Conservation (phyloP, 2,888 invertebrate species). For the Reticulitermes lucifugus region DNA sequence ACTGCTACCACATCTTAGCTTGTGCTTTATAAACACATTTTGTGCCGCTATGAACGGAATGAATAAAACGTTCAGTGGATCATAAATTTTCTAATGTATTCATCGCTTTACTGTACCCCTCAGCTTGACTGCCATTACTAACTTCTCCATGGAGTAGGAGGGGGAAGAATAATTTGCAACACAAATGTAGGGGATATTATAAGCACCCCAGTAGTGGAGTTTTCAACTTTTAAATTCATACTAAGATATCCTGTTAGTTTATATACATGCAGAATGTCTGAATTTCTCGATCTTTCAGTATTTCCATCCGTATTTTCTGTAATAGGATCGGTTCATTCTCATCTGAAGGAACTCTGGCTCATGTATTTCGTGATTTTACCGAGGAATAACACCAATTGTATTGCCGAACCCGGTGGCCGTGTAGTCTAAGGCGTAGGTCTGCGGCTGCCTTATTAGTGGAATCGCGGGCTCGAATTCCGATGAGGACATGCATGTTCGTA, state of each 20-base stretch:
- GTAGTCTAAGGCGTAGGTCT: too few relatives aligned
- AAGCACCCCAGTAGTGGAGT: not conserved
- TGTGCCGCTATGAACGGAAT: constrained; percentile 39
- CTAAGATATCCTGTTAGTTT: not conserved
- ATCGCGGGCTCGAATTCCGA: too few relatives aligned
- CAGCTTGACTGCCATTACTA: not conserved
- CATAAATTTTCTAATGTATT: constrained; percentile 47
- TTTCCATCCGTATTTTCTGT: too few relatives aligned
- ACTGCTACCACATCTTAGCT: not conserved
- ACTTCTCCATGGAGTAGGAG: not conserved
- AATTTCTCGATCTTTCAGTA: not conserved
- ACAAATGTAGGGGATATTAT: constrained; percentile 14
- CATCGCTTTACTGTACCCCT: constrained; percentile 1
- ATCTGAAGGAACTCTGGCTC: too few relatives aligned
- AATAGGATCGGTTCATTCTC: too few relatives aligned
- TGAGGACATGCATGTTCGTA: too few relatives aligned
- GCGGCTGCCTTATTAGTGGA: too few relatives aligned
- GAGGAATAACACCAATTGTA: too few relatives aligned
- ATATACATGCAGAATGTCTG: not conserved
- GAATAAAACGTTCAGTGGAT: constrained; percentile 46
- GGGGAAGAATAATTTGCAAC: constrained; percentile 26
- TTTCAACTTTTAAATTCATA: not conserved
- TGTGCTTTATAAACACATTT: constrained; percentile 47
- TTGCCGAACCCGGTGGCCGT: too few relatives aligned
- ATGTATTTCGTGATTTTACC: too few relatives aligned